Evolutionary conservation across 1,140 invertebrate genomes (phyloP).

Genomic region (Argopecten irradians): DNA sequence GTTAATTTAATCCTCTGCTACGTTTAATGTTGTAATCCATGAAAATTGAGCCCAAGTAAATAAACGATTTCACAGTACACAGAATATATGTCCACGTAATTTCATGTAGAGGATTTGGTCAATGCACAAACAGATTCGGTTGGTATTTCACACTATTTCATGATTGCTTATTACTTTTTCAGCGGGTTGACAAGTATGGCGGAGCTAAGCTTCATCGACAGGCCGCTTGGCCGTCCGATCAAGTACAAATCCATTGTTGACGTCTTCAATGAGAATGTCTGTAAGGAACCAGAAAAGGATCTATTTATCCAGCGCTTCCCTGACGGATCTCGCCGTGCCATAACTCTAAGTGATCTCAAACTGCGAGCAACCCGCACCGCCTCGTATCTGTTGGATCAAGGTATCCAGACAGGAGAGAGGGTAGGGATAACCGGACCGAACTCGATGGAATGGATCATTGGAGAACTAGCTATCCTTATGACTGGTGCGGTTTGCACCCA

Average conservation of each 20-base stretch:
- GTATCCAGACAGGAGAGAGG: background rate
- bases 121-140: too few relatives aligned
- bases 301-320: background rate
- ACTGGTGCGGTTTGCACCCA: background rate
- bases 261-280: background rate
- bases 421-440: background rate
- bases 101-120: too few relatives aligned
- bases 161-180: too few relatives aligned
- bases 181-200: too few relatives aligned
- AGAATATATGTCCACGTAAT: too few relatives aligned
- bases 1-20: too few relatives aligned
- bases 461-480: background rate
- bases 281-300: background rate
- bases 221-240: background rate
- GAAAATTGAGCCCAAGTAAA: too few relatives aligned
- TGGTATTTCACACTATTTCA: too few relatives aligned
- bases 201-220: too few relatives aligned
- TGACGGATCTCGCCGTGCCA: background rate
- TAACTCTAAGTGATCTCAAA: background rate
- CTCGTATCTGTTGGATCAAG: background rate
- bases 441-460: background rate
- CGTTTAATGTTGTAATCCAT: too few relatives aligned
- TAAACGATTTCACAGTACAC: too few relatives aligned
- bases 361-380: background rate
- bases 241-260: background rate